Evolutionary conservation across 2,797 vertebrate species (phyloP), one percentile per base, ranked within the genome.

Genomic region (Uromys caudimaculatus): DNA sequence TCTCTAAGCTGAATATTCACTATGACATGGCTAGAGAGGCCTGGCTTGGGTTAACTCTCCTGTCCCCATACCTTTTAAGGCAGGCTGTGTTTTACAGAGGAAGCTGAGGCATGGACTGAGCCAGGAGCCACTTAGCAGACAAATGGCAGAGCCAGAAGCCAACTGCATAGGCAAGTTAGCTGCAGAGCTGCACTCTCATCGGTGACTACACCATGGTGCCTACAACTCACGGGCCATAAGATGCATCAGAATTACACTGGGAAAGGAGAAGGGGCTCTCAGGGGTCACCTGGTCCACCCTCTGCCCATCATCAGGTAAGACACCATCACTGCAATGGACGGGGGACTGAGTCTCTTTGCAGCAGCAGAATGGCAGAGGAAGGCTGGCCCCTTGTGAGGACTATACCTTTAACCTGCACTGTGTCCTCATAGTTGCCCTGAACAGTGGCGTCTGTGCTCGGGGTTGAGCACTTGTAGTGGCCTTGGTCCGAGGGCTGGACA

Each of bases 371-470:
- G 69, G 71, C 44, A 62, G 47, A 69, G 60, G 69, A 38, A 56
- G 56, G 16, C 16, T 13, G 44, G 44, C 8, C 35, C 78, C 29
- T 12, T 0, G 0, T 0, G 7, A 83, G 64, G 62, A 96, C 97
- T 95, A 90, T 98, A 99, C 99, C 99, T 95, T 98, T 99, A 97
- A 99, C 99, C 96, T 99, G 98, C 93, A 99, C 99, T 7, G 97
- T 98, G 29, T 99, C 99, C 14, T 99, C 97, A 77, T 99, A 99
- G 99, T 99, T 99, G 89, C 99, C 99, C 3, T 98, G 99, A 95
- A 99, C 98, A 11, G 98, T 98, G 9, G 99, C 99, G 87, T 99
- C 99, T 0, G 99, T 99, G 98, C 99, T 99, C 58, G 99, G 99
- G 0, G 99, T 99, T 3, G 98, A 98, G 29, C 99, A 99, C 91